Evolutionary conservation across 2,888 invertebrate species (phyloP), one percentile per base, ranked within the genome.

Genomic region (Hyposoter didymator): DNA sequence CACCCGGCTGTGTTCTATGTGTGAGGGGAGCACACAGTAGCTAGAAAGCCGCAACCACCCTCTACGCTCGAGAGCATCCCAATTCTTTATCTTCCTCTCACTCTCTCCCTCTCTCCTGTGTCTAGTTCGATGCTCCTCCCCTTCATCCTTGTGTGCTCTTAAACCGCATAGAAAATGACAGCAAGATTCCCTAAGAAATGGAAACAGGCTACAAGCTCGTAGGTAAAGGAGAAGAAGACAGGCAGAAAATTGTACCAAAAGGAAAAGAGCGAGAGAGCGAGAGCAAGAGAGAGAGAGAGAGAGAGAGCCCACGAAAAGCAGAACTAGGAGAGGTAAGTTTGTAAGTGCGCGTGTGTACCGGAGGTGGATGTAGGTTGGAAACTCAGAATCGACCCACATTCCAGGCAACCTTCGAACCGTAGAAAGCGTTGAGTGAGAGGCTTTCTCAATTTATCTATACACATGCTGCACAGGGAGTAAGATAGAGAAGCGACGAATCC

Each of bases 311-410:
- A 7, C 14, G 45, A 52, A 22, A 76, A 28, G 32, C 32, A 49
- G n/a, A 66, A 43, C 47, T 55, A 76, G 45, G 74, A 17, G 35
- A 43, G 49, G 70, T 49, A 47, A 73, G 59, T 45, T 47, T 66
- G 49, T 17, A 35, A 64, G 75, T 82, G 69, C 67, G 74, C 67
- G 82, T 72, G 59, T 83, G 67, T 88, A 79, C 78, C 84, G 80
- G 74, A 84, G 83, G 81, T 39, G 84, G 84, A 89, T 90, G 86
- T 89, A 89, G 88, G 91, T 89, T 90, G 85, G 83, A 88, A 88
- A 84, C 88, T 82, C 85, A 88, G 84, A 88, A 90, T 89, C 89
- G 91, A 91, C 90, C 91, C 87, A 91, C 86, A 89, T 91, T 87
- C 86, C 59, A 49, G 28, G 72, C 84, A 90, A 88, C 90, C 90